A percentile compares a stretch with the other conserved stretches of the same genome.
These are phyloP conservation scores for Aphodius granarius DNA, from an alignment of 2,888 invertebrate species.

Conservation along the genomic window DNA sequence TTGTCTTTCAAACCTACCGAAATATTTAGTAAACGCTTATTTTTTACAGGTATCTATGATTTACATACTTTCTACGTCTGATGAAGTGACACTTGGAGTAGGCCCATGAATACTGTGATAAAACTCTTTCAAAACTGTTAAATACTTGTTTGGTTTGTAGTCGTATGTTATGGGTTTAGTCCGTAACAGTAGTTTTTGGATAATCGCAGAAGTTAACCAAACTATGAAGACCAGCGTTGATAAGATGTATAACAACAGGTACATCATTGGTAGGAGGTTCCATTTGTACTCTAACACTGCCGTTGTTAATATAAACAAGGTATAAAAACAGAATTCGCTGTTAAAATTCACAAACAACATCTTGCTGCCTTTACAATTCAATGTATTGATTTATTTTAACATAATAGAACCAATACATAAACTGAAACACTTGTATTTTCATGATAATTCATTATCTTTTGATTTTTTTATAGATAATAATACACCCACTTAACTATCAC, in stretches of 20 bases:
- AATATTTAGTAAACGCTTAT: too few species aligned
- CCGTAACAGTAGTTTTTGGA: conserved; percentile 58
- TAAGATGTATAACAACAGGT: conserved; percentile 55
- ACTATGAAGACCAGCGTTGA: conserved; percentile 54
- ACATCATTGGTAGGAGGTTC: conserved; percentile 40
- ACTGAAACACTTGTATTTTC: too few species aligned
- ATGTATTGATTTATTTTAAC: neutral
- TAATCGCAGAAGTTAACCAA: conserved; percentile 57
- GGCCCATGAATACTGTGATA: neutral
- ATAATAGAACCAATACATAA: too few species aligned
- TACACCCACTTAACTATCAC: neutral
- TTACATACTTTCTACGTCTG: neutral
- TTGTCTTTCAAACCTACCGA: neutral
- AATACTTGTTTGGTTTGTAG: conserved; percentile 19
- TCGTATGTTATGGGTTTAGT: conserved; percentile 59
- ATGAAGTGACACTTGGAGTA: neutral
- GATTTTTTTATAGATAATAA: neutral
- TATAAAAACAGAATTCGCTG: neutral
- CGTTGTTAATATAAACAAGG: neutral
- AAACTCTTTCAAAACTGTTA: conserved; percentile 11
- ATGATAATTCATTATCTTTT: too few species aligned
- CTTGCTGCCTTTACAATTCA: neutral
- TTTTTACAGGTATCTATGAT: neutral
- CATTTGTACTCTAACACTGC: conserved; percentile 27
- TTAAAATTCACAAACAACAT: neutral